Evolutionary conservation across 2,888 invertebrate genomes (phyloP), one percentile per base, ranked within the genome.

Genomic region (Meiosimyza platycephala): DNA sequence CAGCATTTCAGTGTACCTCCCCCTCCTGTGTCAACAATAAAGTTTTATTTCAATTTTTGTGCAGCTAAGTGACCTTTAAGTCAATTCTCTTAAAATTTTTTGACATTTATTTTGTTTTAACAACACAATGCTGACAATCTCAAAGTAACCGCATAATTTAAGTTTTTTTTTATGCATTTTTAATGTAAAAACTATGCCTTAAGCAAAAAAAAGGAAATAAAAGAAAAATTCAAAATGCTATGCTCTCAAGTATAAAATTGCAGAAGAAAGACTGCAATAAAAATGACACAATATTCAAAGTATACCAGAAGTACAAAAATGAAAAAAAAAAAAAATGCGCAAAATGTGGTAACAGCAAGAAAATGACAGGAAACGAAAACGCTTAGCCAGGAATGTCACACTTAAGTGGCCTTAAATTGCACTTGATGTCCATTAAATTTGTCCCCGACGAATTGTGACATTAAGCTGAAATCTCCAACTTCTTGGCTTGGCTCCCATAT

Each of bases 381-480:
- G 16, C 18, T 33, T 33, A n/a, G 15, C 47, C 16, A 33, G 52
- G 55, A 54, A 66, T 52, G 55, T 55, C 66, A 50, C 51, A 50
- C 33, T 66, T n/a, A 69, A 69, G 60, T 60, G 69, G 52, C 18
- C 60, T 62, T 51, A 70, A 70, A 70, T 52, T 70, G 69, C 52
- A 52, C 69, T 70, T 70, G 62, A 70, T 62, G 60, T 70, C 69
- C 69, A 70, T 68, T 68, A 68, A 57, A 33, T 68, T 54, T 54
- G n/a, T 66, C 54, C 52, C 54, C 33, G 54, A 52, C 66, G 66
- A 66, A 66, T 66, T 66, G 66, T 66, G 52, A 54, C 66, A 66
- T 54, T 54, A 18, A 57, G 28, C 12, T 62, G n/a, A 62, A 16
- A 15, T 16, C n/a, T 28, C 28, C 9, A 40, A 40, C 40, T 40